Evolutionary conservation across 2,888 invertebrate species (phyloP), one percentile per base, ranked within the genome.

Genomic region (Caenorhabditis plicata): DNA sequence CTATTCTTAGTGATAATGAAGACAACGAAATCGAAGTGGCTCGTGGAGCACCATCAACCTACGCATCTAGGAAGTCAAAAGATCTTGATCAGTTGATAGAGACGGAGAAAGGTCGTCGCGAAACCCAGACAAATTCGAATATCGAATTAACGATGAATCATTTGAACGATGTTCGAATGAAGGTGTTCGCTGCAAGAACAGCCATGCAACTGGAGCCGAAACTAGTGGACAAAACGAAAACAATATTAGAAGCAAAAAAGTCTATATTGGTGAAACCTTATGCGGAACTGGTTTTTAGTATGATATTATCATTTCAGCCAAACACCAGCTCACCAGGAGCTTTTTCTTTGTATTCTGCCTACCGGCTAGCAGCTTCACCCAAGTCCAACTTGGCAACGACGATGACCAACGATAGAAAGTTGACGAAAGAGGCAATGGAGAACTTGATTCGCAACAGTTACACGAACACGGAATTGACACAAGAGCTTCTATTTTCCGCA

Each of bases 181-280:
- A 71, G 46, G 54, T 71, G 35, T 71, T 71, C 47, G 71, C 68
- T 0, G 61, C 68, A 0, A 56, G 71, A 40, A 64, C 66, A 4
- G 71, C 71, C 0, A 64, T 71, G 50, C 62, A 71, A 31, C 54
- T 68, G 23, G 63, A 71, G 40, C 71, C 71, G 4, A 46, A 42
- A 4, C 40, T 71, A 8, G 41, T 71, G 15, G 46, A 57, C 31
- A 62, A 60, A 27, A 57, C 65, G 2, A 51, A 39, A 25, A 53
- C 53, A 23, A 46, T 45, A 9, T 17, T 60, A 19, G 60, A 60
- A 33, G 38, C 26, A 3, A 60, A 60, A 23, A 60, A 44, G n/a
- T 26, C 45, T 15, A 45, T 47, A 11, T n/a, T 55, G 32, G 48
- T 35, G 31, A 52, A n/a, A 26, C n/a, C 9, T 23, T 8, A n/a